Evolutionary conservation across 2,797 vertebrate species (phyloP), one percentile per base, ranked within the genome.

Genomic region (Onychomys torridus): DNA sequence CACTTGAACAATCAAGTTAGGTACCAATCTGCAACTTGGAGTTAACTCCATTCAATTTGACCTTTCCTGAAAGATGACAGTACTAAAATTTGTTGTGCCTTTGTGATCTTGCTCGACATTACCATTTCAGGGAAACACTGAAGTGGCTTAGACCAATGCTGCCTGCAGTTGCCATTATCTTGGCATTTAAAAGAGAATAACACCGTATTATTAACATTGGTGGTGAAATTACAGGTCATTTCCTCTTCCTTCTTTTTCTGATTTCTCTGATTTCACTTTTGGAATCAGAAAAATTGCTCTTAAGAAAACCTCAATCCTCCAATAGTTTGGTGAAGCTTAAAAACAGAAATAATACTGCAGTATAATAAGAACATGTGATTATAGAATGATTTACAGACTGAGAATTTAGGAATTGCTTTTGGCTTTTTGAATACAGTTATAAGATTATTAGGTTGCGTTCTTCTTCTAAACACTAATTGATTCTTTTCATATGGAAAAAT

Each of bases 41-140:
- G 71, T 96, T 94, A 95, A 85, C 27, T 27, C 49, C 96, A 46
- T 91, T 93, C 82, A 97, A 81, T 96, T 95, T 95, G n/a, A 93
- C 29, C 4, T 73, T 92, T 96, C 93, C 79, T 93, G 16, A 94
- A 97, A 52, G 73, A 91, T 65, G 43, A 86, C 82, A 25, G 27
- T 89, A 81, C 46, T 85, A 76, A 40, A 93, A 92, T 76, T 71
- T 91, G 13, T 32, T 81, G 5, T 69, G 29, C 63, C 9, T 95
- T 63, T 90, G 37, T 87, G 29, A 81, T 96, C 32, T 94, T 52
- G 82, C 46, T 94, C 90, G n/a, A 90, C 86, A 61, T 67, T 89
- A 78, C 49, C 16, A 43, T 89, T 85, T 97, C 67, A 79, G 49
- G 76, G 89, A 94, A 89, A 78, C 89, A 69, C 61, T 86, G 34